A percentile compares a stretch with the other conserved stretches of the same genome.
Evolutionary conservation across 2,888 invertebrate species (phyloP).

Genomic region (Disparrhopalites patrizii): DNA sequence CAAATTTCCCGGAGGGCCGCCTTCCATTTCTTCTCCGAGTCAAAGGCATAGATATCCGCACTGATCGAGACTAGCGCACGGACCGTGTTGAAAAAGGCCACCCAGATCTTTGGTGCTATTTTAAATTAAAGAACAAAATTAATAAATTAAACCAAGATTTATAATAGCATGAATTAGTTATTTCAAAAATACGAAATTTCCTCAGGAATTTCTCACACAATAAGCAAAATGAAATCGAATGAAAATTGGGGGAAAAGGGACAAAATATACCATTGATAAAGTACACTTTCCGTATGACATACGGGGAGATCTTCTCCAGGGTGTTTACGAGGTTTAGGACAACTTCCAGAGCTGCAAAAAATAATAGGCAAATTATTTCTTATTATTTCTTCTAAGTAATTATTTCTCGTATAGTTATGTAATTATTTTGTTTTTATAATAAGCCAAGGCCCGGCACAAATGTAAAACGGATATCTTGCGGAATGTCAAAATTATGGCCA

Average conservation of each 20-base stretch:
- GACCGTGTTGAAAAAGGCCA: constrained; percentile 23
- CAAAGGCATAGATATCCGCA: constrained; percentile 22
- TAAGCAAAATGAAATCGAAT: too few relatives aligned
- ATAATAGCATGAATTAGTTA: too few relatives aligned
- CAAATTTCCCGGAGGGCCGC: constrained; percentile 4
- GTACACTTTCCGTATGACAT: constrained; percentile 7
- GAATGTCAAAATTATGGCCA: too few relatives aligned
- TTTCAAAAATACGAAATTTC: too few relatives aligned
- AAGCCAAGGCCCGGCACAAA: too few relatives aligned
- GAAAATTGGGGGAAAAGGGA: too few relatives aligned
- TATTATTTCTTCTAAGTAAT: too few relatives aligned
- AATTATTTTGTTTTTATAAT: too few relatives aligned
- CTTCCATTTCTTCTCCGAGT: constrained; percentile 23
- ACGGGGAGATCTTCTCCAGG: constrained; percentile 9
- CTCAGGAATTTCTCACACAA: too few relatives aligned
- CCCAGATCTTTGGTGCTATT: constrained; percentile 17
- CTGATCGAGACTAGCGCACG: constrained; percentile 7
- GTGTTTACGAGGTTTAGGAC: constrained; percentile 8
- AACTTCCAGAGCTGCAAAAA: constrained; percentile 6
- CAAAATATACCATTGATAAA: constrained; percentile 14
- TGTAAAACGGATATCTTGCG: too few relatives aligned
- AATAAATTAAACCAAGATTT: not conserved
- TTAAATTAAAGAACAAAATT: not conserved
- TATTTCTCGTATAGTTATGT: too few relatives aligned
- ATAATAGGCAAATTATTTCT: too few relatives aligned